These are phyloP conservation scores for Epiblema foenella DNA, from an alignment of 2,888 invertebrate genomes.

Conservation along the genomic window DNA sequence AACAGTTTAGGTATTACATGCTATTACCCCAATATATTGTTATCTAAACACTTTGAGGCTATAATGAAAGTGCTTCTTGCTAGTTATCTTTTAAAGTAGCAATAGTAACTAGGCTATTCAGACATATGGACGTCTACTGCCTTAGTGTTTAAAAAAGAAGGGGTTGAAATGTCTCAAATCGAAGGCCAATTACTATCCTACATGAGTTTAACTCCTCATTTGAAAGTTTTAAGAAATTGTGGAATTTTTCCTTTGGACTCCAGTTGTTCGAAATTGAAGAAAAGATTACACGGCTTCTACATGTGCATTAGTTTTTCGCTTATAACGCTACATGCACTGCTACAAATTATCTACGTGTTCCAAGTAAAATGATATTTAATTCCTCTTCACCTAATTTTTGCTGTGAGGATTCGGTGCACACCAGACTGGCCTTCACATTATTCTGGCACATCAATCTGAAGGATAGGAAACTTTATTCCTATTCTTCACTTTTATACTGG, in stretches of 20 bases:
- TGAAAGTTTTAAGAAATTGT: slow-evolving; percentile 54
- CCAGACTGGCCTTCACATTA: no score
- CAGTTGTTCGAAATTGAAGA: slow-evolving; percentile 49
- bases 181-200: slow-evolving; percentile 55
- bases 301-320: slow-evolving; percentile 55
- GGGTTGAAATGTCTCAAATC: slow-evolving; percentile 20
- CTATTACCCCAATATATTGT: slow-evolving; percentile 17
- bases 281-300: slow-evolving; percentile 55
- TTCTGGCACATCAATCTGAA: no score
- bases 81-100: background rate
- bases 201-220: slow-evolving; percentile 56
- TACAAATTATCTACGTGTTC: slow-evolving; percentile 61
- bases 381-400: background rate
- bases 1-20: slow-evolving; percentile 9
- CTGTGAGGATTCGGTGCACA: background rate
- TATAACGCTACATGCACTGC: slow-evolving; percentile 56
- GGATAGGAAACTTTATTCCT: no score
- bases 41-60: slow-evolving; percentile 24
- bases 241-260: slow-evolving; percentile 60
- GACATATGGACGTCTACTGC: background rate
- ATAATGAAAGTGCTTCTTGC: slow-evolving; percentile 14
- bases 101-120: background rate
- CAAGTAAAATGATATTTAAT: slow-evolving; percentile 52
- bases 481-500: no score
- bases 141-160: background rate